Conservation (phyloP, 2,797 vertebrate genomes). For the Rhinoraja longicauda region DNA sequence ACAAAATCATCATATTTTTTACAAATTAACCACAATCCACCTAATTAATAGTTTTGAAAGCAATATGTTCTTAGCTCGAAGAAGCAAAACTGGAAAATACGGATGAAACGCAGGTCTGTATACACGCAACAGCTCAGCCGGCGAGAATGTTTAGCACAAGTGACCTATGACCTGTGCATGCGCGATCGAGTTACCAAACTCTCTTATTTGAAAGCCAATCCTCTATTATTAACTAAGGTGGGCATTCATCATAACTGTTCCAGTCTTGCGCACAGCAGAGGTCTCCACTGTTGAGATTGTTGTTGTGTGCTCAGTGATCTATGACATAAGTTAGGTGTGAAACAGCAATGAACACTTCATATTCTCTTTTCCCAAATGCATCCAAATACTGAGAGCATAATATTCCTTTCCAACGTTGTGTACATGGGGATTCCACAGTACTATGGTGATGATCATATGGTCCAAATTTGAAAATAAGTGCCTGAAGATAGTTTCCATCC, state of each 20-base stretch:
- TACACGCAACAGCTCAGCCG: too few species aligned
- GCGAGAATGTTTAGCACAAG: too few species aligned
- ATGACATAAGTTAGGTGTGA: background rate
- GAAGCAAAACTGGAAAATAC: too few species aligned
- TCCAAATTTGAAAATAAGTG: background rate
- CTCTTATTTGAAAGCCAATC: background rate
- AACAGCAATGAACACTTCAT: background rate
- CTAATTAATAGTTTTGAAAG: too few species aligned
- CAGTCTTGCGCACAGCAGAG: background rate
- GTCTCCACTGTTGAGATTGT: background rate
- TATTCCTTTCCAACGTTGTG: background rate
- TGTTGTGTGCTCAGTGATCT: background rate
- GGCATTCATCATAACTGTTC: background rate
- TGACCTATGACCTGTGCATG: too few species aligned
- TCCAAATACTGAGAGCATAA: background rate
- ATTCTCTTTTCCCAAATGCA: background rate
- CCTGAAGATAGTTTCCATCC: background rate
- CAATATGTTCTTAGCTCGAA: too few species aligned
- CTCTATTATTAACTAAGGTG: background rate
- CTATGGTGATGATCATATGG: background rate
- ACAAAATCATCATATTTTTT: too few species aligned
- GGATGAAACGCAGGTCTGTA: too few species aligned
- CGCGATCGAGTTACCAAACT: too few species aligned
- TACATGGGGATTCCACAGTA: background rate
- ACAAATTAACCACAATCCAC: too few species aligned